Conservation (phyloP, 1,140 invertebrate species). For the Dendrolimus punctatus region DNA sequence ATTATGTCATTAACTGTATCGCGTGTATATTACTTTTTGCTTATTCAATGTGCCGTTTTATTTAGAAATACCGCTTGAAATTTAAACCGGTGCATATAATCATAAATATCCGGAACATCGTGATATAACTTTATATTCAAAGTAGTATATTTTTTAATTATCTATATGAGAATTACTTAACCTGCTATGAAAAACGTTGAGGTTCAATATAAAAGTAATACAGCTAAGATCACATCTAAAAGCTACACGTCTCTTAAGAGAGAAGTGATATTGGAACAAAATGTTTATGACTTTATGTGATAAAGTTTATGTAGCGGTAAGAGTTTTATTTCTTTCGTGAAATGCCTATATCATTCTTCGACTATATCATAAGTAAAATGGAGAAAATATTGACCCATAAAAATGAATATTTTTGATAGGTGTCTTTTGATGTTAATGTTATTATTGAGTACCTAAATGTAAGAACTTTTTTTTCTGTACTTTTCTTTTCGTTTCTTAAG, state of each 20-base stretch:
- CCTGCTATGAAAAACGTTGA: too few relatives aligned
- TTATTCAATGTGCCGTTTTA: slow-evolving; percentile 33
- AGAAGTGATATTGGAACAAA: slow-evolving; percentile 35
- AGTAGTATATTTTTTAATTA: too few relatives aligned
- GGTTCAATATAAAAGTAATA: too few relatives aligned
- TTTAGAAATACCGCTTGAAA: slow-evolving; percentile 17
- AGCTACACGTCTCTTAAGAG: not conserved
- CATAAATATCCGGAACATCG: not conserved
- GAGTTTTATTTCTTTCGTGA: slow-evolving; percentile 45
- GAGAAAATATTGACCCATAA: slow-evolving; percentile 28
- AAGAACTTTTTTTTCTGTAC: too few relatives aligned
- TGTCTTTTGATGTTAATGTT: too few relatives aligned
- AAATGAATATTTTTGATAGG: slow-evolving; percentile 15
- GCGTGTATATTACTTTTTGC: slow-evolving; percentile 39
- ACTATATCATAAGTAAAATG: slow-evolving; percentile 21
- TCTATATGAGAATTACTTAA: too few relatives aligned
- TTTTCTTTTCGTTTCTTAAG: too few relatives aligned
- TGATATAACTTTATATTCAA: too few relatives aligned
- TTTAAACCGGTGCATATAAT: slow-evolving; percentile 6
- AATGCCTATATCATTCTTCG: slow-evolving; percentile 32
- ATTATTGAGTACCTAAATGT: too few relatives aligned
- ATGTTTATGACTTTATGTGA: slow-evolving; percentile 48
- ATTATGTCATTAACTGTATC: slow-evolving; percentile 59
- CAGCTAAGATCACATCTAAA: not conserved
- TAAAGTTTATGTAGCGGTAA: slow-evolving; percentile 53